Conservation (phyloP, 2,888 invertebrate species). For the Villa cingulata region DNA sequence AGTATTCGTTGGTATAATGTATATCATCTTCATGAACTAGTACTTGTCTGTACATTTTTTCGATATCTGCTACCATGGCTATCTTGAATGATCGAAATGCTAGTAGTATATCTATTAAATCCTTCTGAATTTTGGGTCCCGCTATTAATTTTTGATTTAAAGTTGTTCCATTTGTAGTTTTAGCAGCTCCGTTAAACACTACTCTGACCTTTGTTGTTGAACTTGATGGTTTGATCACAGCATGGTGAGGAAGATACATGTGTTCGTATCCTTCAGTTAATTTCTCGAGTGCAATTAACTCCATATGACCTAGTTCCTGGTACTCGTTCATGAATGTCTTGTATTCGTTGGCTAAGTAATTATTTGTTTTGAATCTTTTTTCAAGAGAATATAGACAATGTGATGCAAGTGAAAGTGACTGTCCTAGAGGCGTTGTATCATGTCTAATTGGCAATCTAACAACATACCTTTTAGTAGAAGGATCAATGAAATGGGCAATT, state of each 20-base stretch:
- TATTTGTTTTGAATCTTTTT: background rate
- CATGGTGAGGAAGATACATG: background rate
- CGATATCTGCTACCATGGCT: background rate
- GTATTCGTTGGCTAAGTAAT: background rate
- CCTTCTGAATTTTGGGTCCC: background rate
- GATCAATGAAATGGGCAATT: too few relatives aligned
- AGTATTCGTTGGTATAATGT: background rate
- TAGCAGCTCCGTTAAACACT: slow-evolving; percentile 9
- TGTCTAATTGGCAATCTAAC: background rate
- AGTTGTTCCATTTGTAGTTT: background rate
- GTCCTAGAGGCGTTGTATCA: background rate
- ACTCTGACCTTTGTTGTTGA: slow-evolving; percentile 5
- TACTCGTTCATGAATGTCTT: slow-evolving; percentile 12
- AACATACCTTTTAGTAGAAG: too few relatives aligned
- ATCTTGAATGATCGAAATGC: background rate
- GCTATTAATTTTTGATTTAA: background rate
- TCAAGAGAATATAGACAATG: background rate
- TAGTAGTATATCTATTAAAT: background rate
- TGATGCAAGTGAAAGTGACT: background rate
- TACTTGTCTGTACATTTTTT: background rate
- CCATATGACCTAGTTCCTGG: slow-evolving; percentile 16
- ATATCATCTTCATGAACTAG: background rate
- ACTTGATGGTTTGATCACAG: background rate
- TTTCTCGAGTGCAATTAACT: background rate
- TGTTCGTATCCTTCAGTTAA: background rate